phyloP scores from a whole-genome alignment of 2,797 vertebrate species.

The Xiphorhynchus erythropygius region DNA sequence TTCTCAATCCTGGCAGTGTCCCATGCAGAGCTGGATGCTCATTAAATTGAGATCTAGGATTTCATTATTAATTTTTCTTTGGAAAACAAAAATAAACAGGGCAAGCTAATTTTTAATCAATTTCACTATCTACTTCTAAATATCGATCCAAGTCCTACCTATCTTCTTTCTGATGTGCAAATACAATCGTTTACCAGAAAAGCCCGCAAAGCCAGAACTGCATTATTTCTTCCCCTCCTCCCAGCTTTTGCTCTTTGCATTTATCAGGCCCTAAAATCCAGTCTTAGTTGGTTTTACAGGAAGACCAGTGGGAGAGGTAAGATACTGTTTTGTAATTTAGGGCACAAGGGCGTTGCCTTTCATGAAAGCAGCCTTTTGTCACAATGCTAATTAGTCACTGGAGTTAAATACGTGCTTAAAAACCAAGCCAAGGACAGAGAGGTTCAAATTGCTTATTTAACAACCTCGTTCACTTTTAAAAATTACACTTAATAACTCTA shows the following conservation, averaged over 20 bases:
- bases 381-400: neutral
- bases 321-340: neutral
- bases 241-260: neutral
- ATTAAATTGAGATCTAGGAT: neutral
- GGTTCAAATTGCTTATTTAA: constrained; percentile 22
- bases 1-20: neutral
- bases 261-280: neutral
- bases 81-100: neutral
- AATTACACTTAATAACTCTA: neutral
- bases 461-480: neutral
- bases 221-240: neutral
- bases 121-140: neutral
- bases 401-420: constrained; percentile 24
- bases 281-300: neutral
- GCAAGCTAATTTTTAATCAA: neutral
- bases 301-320: neutral
- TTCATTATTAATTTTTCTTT: neutral
- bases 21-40: neutral
- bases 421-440: neutral
- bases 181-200: neutral
- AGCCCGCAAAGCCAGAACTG: neutral
- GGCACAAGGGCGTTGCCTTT: neutral
- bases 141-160: neutral
- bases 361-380: neutral
- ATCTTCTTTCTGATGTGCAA: neutral